Evolutionary conservation across 2,797 vertebrate species (phyloP), one percentile per base, ranked within the genome.

Genomic region (Pachyuromys duprasi): DNA sequence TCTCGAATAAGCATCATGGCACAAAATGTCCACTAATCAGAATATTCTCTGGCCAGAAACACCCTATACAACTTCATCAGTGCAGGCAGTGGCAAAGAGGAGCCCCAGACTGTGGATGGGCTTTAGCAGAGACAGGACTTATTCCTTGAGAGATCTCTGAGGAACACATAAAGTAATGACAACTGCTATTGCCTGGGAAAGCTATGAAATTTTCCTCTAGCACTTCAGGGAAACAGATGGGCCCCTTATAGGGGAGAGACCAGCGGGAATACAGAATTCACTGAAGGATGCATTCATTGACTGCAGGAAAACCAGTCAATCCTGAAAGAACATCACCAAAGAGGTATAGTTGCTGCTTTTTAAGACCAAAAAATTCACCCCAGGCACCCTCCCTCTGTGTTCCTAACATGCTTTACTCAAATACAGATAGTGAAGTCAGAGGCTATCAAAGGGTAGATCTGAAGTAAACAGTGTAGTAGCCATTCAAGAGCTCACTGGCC

Each of bases 221-320:
- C 79, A 60, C 62, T 82, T 22, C 2, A 0, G 55, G 39, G 20
- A n/a, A 49, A 12, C 22, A 5, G 15, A 76, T 26, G 39, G 11
- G 12, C 49, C 57, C 24, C 79, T 53, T 7, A 39, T 81, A 39
- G 3, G 2, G 22, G 31, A 60, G n/a, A 57, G 17, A 70, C 33
- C 45, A 39, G 72, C 33, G 8, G 24, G 49, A 83, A 93, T 76
- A 63, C 5, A 26, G 70, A 20, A 45, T 79, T 70, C 15, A 5
- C 63, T 24, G 57, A 69, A 78, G 20, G 49, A 97, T 95, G 62
- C 88, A 28, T 45, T 74, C 72, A 42, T 36, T 31, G n/a, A 92
- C 24, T 72, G 28, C 22, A 33, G 2, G 7, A 89, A 89, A 89
- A 26, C 22, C 90, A 89, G 42, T 62, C 24, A 82, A 20, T 36